A percentile compares a stretch with the other conserved stretches of the same genome.
Conservation (phyloP, 2,888 invertebrate species). For the Chrysomela aeneicollis region DNA sequence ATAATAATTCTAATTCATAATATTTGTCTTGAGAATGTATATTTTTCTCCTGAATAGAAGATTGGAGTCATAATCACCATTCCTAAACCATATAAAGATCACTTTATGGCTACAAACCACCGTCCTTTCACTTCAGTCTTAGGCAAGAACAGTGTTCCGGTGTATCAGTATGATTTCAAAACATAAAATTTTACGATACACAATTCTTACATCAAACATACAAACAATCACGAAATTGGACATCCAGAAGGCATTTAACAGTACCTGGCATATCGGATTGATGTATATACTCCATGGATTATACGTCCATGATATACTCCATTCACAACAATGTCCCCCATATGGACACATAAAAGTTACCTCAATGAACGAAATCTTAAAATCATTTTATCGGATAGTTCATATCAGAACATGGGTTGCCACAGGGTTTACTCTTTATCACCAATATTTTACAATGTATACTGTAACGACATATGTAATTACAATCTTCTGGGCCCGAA, state of each 20-base stretch:
- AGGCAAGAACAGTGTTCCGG: not conserved
- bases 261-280: not conserved
- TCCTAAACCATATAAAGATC: not conserved
- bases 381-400: too few species aligned
- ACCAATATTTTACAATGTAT: too few species aligned
- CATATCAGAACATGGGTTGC: too few species aligned
- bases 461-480: too few species aligned
- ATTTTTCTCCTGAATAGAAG: not conserved
- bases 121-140: not conserved
- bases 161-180: not conserved
- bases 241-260: not conserved
- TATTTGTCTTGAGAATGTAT: not conserved
- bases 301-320: too few species aligned
- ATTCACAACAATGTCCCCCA: not conserved
- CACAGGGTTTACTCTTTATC: too few species aligned
- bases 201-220: not conserved
- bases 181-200: not conserved
- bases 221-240: not conserved
- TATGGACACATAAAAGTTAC: too few species aligned
- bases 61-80: not conserved
- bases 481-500: too few species aligned
- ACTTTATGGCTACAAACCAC: not conserved
- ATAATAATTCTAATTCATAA: not conserved
- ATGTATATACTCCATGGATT: too few species aligned
- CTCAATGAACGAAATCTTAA: too few species aligned